Conservation (phyloP, 2,888 invertebrate species). For the Caenorhabditis becei region DNA sequence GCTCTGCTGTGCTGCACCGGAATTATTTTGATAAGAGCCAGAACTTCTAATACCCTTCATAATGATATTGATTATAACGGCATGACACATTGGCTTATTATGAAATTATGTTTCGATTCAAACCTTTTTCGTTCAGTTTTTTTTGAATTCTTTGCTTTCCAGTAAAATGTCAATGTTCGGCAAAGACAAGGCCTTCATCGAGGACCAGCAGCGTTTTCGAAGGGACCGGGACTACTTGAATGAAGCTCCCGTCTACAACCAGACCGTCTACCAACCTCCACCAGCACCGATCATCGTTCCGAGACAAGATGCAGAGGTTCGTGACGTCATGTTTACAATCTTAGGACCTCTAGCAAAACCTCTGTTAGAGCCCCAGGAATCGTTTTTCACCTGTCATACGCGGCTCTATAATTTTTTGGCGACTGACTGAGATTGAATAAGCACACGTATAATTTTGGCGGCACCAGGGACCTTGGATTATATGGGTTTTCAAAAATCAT, state of each 20-base stretch:
- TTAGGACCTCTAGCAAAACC: background rate
- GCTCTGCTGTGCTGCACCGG: constrained; percentile 24
- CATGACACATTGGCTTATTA: constrained; percentile 25
- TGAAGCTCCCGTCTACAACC: constrained; percentile 24
- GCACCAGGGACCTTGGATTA: constrained; percentile 26
- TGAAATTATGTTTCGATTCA: constrained; percentile 20
- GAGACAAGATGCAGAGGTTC: constrained; percentile 18
- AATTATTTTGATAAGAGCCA: constrained; percentile 51
- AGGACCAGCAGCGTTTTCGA: constrained; percentile 48
- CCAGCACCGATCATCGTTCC: background rate
- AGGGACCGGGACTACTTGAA: constrained; percentile 41
- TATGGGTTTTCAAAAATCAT: constrained; percentile 8
- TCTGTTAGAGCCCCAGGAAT: constrained; percentile 29
- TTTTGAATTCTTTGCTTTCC: constrained; percentile 1
- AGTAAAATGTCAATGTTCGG: constrained; percentile 56
- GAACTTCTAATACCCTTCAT: constrained; percentile 55
- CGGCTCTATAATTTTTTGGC: constrained; percentile 17
- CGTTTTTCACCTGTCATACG: constrained; percentile 35
- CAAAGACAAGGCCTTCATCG: constrained; percentile 51
- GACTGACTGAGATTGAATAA: constrained; percentile 9
- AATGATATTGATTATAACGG: constrained; percentile 48
- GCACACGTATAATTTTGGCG: constrained; percentile 29
- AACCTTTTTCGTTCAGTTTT: background rate
- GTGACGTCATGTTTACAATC: background rate
- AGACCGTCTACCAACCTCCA: constrained; percentile 34